phyloP scores from a whole-genome alignment of 2,888 invertebrate genomes.

The Mesorhabditis spiculigera region DNA sequence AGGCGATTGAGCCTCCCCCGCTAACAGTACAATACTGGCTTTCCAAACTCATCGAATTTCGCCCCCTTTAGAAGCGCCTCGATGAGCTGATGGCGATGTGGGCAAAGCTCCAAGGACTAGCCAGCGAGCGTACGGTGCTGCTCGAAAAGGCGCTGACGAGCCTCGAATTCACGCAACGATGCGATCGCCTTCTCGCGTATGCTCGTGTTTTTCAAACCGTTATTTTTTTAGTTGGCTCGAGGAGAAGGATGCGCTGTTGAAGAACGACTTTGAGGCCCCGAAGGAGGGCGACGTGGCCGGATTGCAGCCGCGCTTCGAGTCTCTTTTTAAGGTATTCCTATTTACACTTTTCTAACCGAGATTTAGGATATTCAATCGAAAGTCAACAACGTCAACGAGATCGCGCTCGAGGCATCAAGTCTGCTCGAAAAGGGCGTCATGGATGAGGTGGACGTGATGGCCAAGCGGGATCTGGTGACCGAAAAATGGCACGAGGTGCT shows the following conservation, averaged over 20 bases:
- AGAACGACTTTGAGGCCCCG: not conserved
- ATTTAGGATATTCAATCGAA: constrained; percentile 1
- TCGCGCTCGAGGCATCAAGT: not conserved
- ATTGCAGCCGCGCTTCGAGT: not conserved
- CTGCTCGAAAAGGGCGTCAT: not conserved
- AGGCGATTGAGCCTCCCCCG: no score
- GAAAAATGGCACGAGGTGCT: not conserved
- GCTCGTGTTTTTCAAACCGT: not conserved
- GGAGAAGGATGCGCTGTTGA: not conserved
- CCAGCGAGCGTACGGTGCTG: not conserved
- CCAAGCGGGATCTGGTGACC: not conserved
- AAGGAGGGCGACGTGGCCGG: not conserved
- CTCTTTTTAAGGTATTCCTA: no score
- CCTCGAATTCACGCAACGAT: no score
- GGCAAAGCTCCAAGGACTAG: not conserved
- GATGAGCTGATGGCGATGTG: not conserved
- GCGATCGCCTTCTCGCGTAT: no score
- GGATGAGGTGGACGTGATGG: not conserved
- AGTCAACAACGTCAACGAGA: not conserved
- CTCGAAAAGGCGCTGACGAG: not conserved
- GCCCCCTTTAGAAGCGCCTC: not conserved
- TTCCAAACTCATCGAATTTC: no score
- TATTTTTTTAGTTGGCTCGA: not conserved
- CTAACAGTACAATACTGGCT: no score
- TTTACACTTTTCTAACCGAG: no score